A percentile compares a stretch with the other conserved stretches of the same genome.
These are phyloP conservation scores for Melanostoma scalare DNA, from an alignment of 2,888 invertebrate genomes.

Conservation along the genomic window DNA sequence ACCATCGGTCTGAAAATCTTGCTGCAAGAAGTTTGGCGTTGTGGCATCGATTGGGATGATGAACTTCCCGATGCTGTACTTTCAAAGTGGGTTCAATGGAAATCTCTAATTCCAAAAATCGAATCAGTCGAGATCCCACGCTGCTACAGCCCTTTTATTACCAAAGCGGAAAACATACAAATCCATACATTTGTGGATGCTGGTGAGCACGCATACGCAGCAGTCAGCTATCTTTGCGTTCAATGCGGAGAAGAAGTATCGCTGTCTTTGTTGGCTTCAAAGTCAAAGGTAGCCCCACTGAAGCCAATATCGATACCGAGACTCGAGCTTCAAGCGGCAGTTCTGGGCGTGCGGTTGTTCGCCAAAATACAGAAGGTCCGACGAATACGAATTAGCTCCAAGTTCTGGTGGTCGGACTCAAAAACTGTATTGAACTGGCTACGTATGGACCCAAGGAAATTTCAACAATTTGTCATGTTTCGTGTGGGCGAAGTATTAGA, in stretches of 20 bases:
- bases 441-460: background rate
- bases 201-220: background rate
- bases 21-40: background rate
- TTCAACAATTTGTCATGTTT: conserved; percentile 2
- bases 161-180: background rate
- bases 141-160: background rate
- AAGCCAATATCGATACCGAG: background rate
- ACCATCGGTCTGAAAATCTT: background rate
- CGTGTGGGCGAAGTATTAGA: background rate
- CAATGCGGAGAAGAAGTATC: background rate
- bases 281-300: background rate
- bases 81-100: too few relatives aligned
- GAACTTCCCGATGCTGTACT: background rate
- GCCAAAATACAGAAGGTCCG: background rate
- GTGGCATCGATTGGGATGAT: background rate
- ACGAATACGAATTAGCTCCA: background rate
- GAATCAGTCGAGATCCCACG: background rate
- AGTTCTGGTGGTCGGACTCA: too few relatives aligned
- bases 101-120: too few relatives aligned
- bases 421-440: background rate
- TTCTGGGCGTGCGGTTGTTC: background rate
- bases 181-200: conserved; percentile 2
- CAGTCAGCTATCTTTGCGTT: background rate
- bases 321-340: background rate
- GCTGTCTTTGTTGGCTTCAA: background rate